Percentiles rank a stretch among this genome's conserved stretches.
Evolutionary conservation across 2,113 vertebrate species (phyloP).

Genomic region (Picathartes gymnocephalus): DNA sequence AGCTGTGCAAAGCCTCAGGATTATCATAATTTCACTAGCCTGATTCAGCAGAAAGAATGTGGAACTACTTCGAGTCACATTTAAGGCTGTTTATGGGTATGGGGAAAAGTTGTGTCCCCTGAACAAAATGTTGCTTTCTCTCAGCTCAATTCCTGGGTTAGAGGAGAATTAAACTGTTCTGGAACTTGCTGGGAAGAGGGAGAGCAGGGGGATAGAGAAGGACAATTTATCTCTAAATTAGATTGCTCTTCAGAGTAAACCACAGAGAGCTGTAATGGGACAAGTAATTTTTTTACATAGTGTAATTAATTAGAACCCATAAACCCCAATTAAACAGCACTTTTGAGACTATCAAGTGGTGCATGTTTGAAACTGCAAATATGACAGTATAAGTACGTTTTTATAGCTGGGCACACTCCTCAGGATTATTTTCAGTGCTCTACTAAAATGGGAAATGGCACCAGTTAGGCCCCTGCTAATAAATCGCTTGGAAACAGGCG

Average conservation of each 20-base stretch:
- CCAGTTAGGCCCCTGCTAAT: conserved; percentile 62
- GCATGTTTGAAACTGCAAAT: conserved; percentile 63
- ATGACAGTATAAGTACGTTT: conserved; percentile 68
- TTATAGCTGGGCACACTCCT: conserved; percentile 64
- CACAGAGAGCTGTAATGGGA: conserved; percentile 62
- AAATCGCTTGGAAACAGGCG: conserved; percentile 46
- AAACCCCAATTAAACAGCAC: conserved; percentile 72
- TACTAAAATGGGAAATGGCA: conserved; percentile 65
- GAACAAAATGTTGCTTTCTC: background rate
- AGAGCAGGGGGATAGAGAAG: background rate
- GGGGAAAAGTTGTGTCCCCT: background rate
- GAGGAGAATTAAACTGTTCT: conserved; percentile 3
- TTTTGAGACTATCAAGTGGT: conserved; percentile 71
- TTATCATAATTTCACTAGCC: background rate
- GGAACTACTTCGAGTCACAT: background rate
- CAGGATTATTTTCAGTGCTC: conserved; percentile 62
- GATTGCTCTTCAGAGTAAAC: conserved; percentile 64
- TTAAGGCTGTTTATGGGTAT: background rate
- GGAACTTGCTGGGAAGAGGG: background rate
- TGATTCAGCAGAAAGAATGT: background rate
- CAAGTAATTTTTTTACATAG: conserved; percentile 58
- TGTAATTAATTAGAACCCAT: conserved; percentile 70
- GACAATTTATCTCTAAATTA: conserved; percentile 53
- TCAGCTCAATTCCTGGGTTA: background rate
- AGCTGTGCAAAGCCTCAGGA: background rate